These are phyloP conservation scores for Thalassophryne amazonica DNA, from an alignment of 2,797 vertebrate genomes.

Conservation along the genomic window DNA sequence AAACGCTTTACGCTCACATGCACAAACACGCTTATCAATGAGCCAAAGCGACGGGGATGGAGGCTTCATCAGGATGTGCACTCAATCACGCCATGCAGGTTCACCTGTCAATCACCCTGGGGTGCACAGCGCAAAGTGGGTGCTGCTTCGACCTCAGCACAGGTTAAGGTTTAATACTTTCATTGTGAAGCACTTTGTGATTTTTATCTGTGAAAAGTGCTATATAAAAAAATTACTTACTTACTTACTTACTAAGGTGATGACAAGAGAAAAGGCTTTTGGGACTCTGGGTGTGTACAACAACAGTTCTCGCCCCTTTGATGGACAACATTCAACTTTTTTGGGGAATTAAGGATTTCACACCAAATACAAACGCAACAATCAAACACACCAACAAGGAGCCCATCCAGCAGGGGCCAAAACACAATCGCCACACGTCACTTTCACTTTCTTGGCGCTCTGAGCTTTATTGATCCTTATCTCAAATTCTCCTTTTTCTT, in stretches of 20 bases:
- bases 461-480: slow-evolving; percentile 37
- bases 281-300: slow-evolving; percentile 17
- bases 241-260: too few species aligned
- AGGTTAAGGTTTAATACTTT: too few species aligned
- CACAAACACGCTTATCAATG: slow-evolving; percentile 1
- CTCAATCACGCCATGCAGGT: too few species aligned
- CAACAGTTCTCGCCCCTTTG: slow-evolving; percentile 31
- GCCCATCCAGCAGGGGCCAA: slow-evolving; percentile 14
- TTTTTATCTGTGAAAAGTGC: too few species aligned
- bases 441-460: slow-evolving; percentile 22
- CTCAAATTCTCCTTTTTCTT: slow-evolving; percentile 29
- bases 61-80: neutral
- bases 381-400: slow-evolving; percentile 39
- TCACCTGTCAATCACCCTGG: slow-evolving; percentile 12
- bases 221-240: too few species aligned
- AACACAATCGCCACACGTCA: slow-evolving; percentile 28
- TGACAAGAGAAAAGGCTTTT: too few species aligned
- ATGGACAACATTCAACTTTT: slow-evolving; percentile 34
- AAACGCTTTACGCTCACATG: neutral
- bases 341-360: slow-evolving; percentile 26
- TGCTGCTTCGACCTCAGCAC: slow-evolving; percentile 10
- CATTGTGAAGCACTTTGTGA: too few species aligned
- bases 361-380: slow-evolving; percentile 27
- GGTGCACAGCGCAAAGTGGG: neutral
- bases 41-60: slow-evolving; percentile 1